Evolutionary conservation across 2,113 vertebrate species (phyloP).

Genomic region (Tetrax tetrax): DNA sequence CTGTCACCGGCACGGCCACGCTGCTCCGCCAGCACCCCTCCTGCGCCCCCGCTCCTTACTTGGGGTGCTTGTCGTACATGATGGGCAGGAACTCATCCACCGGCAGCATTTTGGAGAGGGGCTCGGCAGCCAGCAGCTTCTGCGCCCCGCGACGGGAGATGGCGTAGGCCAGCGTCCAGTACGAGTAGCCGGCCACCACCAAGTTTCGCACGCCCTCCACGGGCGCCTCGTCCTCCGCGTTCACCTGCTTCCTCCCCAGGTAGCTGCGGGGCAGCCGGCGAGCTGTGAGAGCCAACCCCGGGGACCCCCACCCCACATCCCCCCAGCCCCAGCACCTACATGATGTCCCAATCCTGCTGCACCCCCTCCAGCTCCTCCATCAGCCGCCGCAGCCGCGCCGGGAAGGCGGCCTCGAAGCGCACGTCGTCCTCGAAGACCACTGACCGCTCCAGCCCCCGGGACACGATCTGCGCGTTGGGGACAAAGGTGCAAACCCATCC

Average conservation of each 20-base stretch:
- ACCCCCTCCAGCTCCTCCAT: slow-evolving; percentile 84
- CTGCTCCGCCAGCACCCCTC: background rate
- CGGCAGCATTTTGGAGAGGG: slow-evolving; percentile 91
- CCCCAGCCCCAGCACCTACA: slow-evolving; percentile 69
- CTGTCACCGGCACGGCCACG: fast-evolving
- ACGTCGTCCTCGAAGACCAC: slow-evolving; percentile 92
- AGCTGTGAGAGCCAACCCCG: background rate
- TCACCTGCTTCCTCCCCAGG: slow-evolving; percentile 94
- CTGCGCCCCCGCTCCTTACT: slow-evolving; percentile 73
- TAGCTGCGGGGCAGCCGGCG: slow-evolving; percentile 74
- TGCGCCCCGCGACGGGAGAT: slow-evolving; percentile 87
- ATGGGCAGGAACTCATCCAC: slow-evolving; percentile 97
- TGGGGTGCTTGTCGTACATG: slow-evolving; percentile 96
- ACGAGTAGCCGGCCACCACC: slow-evolving; percentile 88
- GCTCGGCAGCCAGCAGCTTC: slow-evolving; percentile 88
- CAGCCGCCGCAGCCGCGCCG: slow-evolving; percentile 77
- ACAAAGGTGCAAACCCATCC: background rate
- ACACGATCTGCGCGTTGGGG: slow-evolving; percentile 76
- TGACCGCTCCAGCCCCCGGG: slow-evolving; percentile 79
- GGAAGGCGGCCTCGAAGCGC: slow-evolving; percentile 91
- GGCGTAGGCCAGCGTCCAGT: slow-evolving; percentile 92
- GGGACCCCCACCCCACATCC: no score
- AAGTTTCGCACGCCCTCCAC: slow-evolving; percentile 85
- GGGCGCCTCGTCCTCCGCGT: slow-evolving; percentile 75
- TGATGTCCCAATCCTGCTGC: slow-evolving; percentile 91